Base-by-base conservation (phyloP, 2,888 invertebrate species). In the Nephrotoma appendiculata region DNA sequence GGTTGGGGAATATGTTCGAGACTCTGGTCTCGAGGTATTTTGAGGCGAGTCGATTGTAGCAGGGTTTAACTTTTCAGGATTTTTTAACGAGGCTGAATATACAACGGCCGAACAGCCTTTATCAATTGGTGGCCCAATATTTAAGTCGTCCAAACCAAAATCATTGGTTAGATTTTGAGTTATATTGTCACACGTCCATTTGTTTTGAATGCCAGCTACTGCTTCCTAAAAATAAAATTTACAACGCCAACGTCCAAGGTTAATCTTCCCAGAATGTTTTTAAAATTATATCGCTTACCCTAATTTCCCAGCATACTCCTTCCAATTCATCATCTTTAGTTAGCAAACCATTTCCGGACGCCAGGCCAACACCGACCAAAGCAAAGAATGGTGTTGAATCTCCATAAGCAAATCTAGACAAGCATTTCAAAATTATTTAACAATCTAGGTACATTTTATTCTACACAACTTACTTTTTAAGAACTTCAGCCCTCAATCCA, bases 51-150 rank as follows among this genome's bases (percentile, higher is more conserved):
- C 88, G 31, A 45, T 12, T 0, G 5, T 85, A 7, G n/a, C 71
- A 2, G 85, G 7, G 87, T 87, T 85, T 41, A 85, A 44, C 45
- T 85, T 85, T 11, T 85, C 44, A 6, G 85, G 85, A 86, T 88
- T 88, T 88, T 92, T 93, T 86, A 93, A 91, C 87, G 93, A 92
- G 1, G 95, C 95, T 4, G 95, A 93, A 90, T 96, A 96, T 0
- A 97, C 96, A 43, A 95, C 96, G 42, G 96, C 96, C 88, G 95
- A 95, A 90, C 96, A 95, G 15, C 97, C 97, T 91, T 96, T 96
- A 6, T 95, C 96, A 88, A 97, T 95, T 1, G 94, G 92, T 52
- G 94, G 93, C 2, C 86, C 96, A 88, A 96, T 93, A 87, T 93
- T 92, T 87, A 96, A 92, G 89, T 95, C 92, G 86, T 93, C 92